Base-by-base conservation (phyloP, 2,113 vertebrate species). In the Hippocampus abdominalis region DNA sequence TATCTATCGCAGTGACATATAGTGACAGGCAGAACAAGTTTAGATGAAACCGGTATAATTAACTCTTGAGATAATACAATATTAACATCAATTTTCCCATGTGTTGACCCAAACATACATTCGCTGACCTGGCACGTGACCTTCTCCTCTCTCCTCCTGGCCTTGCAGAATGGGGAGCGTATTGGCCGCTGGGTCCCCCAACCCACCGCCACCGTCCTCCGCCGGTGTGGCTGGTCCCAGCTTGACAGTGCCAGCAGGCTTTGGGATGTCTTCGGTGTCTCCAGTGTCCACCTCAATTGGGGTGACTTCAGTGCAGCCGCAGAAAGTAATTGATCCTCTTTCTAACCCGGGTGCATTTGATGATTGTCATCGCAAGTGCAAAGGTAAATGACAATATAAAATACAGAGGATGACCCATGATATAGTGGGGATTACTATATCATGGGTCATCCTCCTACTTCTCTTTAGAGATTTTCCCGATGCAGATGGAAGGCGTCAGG, bases 401-500 rank as follows among this genome's bases (percentile, higher is more conserved):
- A 29, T 60, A 2, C 57, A 18, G 5, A 8, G 15, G 2, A 27
- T 5, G 1, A 4, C 51, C 21, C 49, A 27, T 27, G 1, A 27
- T 27, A 2, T 27, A 27, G 27, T 27, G 27, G 27, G 27, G 27
- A 27, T 27, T 3, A 51, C 48, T 51, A 40, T 42, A 23, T 40
- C 20, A n/a, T 20, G 15, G 2, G 15, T n/a, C 32, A 39, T 8
- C 15, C 9, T 62, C 42, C 16, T 5, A 18, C 39, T 13, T 40
- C 2, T 64, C n/a, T 13, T 72, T 81, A 97, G 95, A 97, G 83
- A 83, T 97, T 27, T 96, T 95, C 75, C 95, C 95, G 9, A 54
- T 93, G 74, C 95, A 95, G 84, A 95, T 95, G 94, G 95, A 97
- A 77, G 95, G 95, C 1, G 95, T 95, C 77, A 93, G 94, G 51